Evolutionary conservation across 92 coral and sea anemone genomes (phyloP), one percentile per base, ranked within the genome.

Genomic region (Desmophyllum pertusum): DNA sequence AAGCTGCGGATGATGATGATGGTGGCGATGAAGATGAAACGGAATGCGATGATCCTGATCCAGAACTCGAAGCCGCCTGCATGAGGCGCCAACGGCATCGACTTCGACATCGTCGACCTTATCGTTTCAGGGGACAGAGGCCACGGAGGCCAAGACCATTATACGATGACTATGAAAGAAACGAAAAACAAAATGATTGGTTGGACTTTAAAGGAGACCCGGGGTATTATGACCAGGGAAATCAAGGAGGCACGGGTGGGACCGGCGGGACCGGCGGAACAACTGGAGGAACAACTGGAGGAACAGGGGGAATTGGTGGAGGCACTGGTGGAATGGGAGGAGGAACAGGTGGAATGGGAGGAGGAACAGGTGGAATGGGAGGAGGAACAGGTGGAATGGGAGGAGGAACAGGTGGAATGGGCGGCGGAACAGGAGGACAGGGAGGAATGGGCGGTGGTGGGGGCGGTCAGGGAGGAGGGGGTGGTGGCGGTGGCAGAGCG

Each of bases 401-500:
- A 5, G 78, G 85, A 69, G 38, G 65, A 3, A 17, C 18, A 13
- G 85, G 85, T 11, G 76, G n/a, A n/a, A n/a, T n/a, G n/a, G 77
- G 3, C 43, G 89, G 89, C 21, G 33, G 59, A 27, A n/a, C n/a
- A n/a, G 81, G 81, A 0, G 80, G 89, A 2, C 55, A 35, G 10
- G 88, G 88, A 10, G 72, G 51, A 48, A 45, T 27, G 14, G 76
- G 76, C 0, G 84, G 84, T 6, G 75, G 83, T 4, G 13, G 18
- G 2, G 82, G 82, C 15, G 82, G 82, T 17, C 35, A 10, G 14
- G 85, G 70, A 4, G 78, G 78, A 35, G 67, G 76, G 4, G 84
- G 89, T 23, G 70, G 84, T 30, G 75, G 75, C 4, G 86, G 90
- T 38, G 75, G 76, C n/a, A 72, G 86, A 64, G 90, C 85, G 29